Evolutionary conservation across 37 sponge, comb jelly and placozoan genomes (phyloP).

Genomic region (Sycon ciliatum): DNA sequence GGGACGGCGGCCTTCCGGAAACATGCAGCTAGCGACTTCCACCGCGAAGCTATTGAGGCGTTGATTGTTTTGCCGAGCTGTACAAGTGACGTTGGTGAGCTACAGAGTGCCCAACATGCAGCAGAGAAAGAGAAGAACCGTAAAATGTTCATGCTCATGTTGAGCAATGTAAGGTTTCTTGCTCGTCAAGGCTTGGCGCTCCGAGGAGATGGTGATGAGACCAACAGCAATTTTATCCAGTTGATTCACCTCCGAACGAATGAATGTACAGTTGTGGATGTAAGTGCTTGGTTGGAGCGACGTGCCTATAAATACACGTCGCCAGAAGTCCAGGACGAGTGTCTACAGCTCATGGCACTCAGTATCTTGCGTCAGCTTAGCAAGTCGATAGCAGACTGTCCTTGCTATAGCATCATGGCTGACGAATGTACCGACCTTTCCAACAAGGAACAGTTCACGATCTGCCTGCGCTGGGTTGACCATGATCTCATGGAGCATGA

Average conservation of each 20-base stretch:
- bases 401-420: conserved; percentile 25
- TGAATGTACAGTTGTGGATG: too few relatives aligned
- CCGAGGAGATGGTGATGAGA: conserved; percentile 28
- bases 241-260: neutral
- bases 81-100: conserved; percentile 23
- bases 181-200: conserved; percentile 25
- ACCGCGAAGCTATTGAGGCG: conserved; percentile 25
- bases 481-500: neutral
- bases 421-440: conserved; percentile 25
- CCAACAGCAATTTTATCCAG: conserved; percentile 15
- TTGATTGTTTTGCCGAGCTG: conserved; percentile 25
- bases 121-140: conserved; percentile 17
- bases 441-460: conserved; percentile 30
- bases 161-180: conserved; percentile 10
- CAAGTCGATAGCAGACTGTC: too few relatives aligned
- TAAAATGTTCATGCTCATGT: neutral
- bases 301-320: too few relatives aligned
- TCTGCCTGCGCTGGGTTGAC: conserved; percentile 30
- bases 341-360: too few relatives aligned
- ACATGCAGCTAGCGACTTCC: conserved; percentile 5
- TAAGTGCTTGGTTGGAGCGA: too few relatives aligned
- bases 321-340: too few relatives aligned
- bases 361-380: too few relatives aligned
- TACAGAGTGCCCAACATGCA: too few relatives aligned
- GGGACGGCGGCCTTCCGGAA: neutral